Evolutionary conservation across 2,888 invertebrate genomes (phyloP), one percentile per base, ranked within the genome.

Genomic region (Drosophila mulleri): DNA sequence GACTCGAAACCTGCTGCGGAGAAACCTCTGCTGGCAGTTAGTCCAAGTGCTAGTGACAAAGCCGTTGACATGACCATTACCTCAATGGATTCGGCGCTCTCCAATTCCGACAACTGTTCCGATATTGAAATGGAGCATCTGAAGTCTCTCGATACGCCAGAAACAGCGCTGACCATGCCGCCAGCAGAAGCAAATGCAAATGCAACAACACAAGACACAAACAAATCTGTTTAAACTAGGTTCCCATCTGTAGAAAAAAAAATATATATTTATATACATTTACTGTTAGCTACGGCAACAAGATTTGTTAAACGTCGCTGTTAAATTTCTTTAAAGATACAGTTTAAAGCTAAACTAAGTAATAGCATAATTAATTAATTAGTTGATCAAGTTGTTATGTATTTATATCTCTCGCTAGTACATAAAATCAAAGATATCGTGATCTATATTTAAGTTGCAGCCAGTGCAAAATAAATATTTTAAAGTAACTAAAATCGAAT

Each of bases 41-140:
- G 11, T 18, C 32, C 50, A 20, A 50, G 75, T 29, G 81, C 78
- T 64, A 93, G 92, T 72, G 92, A 93, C 68, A 93, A 92, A 72
- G 90, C 91, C 50, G 93, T 92, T 1, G 89, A 93, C 73, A 86
- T 90, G 73, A 93, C 93, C 3, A 90, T 93, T 20, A 93, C 93
- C 18, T 93, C 93, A 5, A 93, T 93, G 92, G 93, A 93, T 71
- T 93, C 93, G 59, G 92, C 93, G 0, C 69, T 93, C 42, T 92
- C 93, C 4, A 92, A 92, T 76, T 93, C 93, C 3, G 93, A 93
- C 61, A 93, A 92, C 74, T 93, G 93, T 66, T 93, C 93, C 2
- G 93, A 93, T 50, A 87, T 87, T 20, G 87, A 87, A 75, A 72
- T 87, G 90, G 87, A 87, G 61, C 81, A 89, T 50, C 77, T 87